Base-by-base conservation (phyloP, 2,888 invertebrate genomes). In the Acronicta leporina region DNA sequence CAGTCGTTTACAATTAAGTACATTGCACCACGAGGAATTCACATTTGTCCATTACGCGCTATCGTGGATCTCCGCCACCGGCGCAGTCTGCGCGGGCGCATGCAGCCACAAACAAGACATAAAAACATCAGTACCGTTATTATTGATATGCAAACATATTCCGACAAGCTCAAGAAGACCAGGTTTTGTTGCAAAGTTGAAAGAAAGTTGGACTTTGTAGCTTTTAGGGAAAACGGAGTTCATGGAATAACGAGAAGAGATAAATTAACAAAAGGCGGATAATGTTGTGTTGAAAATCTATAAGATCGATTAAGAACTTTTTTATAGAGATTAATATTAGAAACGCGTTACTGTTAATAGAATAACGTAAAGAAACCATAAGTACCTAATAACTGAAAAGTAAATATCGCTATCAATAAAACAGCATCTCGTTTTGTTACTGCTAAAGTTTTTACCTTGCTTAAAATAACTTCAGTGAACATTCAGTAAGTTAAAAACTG, bases 91-190 rank as follows among this genome's bases (percentile, higher is more conserved):
- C 75, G 57, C 35, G 38, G n/a, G 76, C 64, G 67, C 65, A 51
- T 5, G 55, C 48, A n/a, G 38, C 38, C 33, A 61, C 61, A 60
- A 62, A 57, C 45, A 63, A 68, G 54, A 47, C 51, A 47, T 51
- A 71, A 73, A 68, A 68, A 71, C 60, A 35, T 15, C 41, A 7
- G 47, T 65, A 38, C 77, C 76, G 77, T 74, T 77, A 76, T 63
- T 65, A 63, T 77, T 77, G 56, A 54, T 74, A 77, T 77, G 74
- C 74, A 65, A 69, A 74, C 62, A 25, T 47, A 73, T 75, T 63
- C 76, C 59, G 62, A 48, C 51, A 13, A 51, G 48, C 58, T 47
- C 46, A 54, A 60, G 59, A 54, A 59, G 38, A 46, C 59, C 48
- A 40, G 45, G 27, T 66, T 53, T 51, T 59, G 50, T 47, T 57